phyloP scores from a whole-genome alignment of 2,113 vertebrate genomes.

The Sus scrofa region T2T-Sscrofa CM000818.6:40746501-40747000 shows the following conservation, averaged over 20 bases:
- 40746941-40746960: constrained; percentile 3
- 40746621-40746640: background rate
- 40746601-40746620: background rate
- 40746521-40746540: background rate
- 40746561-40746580: background rate
- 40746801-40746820: background rate
- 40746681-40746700: background rate
- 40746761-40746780: background rate
- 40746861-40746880: background rate
- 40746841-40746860: background rate
- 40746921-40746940: background rate
- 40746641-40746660: background rate
- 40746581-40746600: background rate
- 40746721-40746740: background rate
- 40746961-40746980: background rate
- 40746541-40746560: background rate
- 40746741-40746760: background rate
- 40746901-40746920: background rate
- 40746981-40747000: background rate
- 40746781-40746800: background rate
- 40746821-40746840: background rate
- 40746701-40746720: background rate
- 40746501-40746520: constrained; percentile 29
- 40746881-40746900: background rate
- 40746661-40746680: background rate